Evolutionary conservation across 2,113 vertebrate species (phyloP).

Genomic region (Eptesicus fuscus): DNA sequence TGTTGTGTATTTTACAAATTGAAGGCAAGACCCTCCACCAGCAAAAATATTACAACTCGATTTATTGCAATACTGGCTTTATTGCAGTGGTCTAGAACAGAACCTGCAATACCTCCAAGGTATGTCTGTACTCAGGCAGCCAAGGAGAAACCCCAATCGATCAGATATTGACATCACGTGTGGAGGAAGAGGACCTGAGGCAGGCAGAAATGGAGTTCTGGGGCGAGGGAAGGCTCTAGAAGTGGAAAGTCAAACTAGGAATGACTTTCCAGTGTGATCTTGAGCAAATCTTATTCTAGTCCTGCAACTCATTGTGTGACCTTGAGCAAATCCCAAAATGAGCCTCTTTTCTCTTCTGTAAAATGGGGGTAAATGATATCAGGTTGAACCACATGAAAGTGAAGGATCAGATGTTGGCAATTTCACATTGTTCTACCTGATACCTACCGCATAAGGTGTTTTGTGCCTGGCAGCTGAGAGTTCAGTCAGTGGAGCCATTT

Average conservation of each 20-base stretch:
- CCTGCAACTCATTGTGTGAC: background rate
- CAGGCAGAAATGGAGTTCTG: conserved; percentile 11
- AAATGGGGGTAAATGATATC: background rate
- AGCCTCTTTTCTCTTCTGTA: background rate
- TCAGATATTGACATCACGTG: background rate
- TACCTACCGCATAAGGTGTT: background rate
- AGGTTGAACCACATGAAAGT: background rate
- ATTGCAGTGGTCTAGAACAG: background rate
- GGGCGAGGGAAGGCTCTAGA: background rate
- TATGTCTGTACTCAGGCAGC: background rate
- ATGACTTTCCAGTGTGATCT: background rate
- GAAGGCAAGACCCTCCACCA: background rate
- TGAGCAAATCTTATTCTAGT: background rate
- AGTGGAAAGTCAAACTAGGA: background rate
- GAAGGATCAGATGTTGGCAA: background rate
- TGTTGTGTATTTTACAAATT: background rate
- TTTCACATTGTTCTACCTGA: background rate
- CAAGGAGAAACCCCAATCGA: background rate
- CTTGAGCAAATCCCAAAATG: background rate
- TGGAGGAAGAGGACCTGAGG: background rate
- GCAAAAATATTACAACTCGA: background rate
- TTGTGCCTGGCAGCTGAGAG: background rate
- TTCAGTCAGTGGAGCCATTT: background rate
- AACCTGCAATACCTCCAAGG: background rate
- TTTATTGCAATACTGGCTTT: background rate